These are phyloP conservation scores for Drosophila vallismaia DNA, from an alignment of 2,888 invertebrate species.

Conservation along the genomic window DNA sequence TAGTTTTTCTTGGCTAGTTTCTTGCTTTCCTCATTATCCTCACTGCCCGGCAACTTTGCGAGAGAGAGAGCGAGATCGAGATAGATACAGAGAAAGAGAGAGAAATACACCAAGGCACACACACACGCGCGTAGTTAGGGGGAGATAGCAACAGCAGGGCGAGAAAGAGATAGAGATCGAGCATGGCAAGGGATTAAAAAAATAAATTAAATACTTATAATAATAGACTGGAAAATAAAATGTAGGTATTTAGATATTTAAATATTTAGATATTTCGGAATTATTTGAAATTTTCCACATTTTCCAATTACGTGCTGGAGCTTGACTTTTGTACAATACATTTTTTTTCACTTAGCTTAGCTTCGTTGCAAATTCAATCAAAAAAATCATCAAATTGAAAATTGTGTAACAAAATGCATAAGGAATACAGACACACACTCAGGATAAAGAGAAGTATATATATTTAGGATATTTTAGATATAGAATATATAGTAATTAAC, in stretches of 20 bases:
- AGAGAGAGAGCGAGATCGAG: slow-evolving; percentile 31
- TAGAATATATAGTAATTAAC: slow-evolving; percentile 15
- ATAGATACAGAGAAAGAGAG: slow-evolving; percentile 37
- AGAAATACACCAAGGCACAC: slow-evolving; percentile 30
- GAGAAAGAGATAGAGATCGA: slow-evolving; percentile 35
- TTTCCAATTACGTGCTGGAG: slow-evolving; percentile 48
- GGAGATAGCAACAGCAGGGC: slow-evolving; percentile 33
- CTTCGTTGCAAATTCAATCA: slow-evolving; percentile 63
- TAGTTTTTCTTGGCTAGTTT: slow-evolving; percentile 84
- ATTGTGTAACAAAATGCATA: slow-evolving; percentile 63
- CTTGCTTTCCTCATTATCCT: slow-evolving; percentile 81
- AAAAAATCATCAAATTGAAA: slow-evolving; percentile 23
- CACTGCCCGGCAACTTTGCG: slow-evolving; percentile 82
- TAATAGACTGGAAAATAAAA: slow-evolving; percentile 33
- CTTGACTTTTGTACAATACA: slow-evolving; percentile 10
- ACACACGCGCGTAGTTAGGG: slow-evolving; percentile 26
- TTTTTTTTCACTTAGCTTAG: slow-evolving; percentile 48
- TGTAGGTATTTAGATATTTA: slow-evolving; percentile 12
- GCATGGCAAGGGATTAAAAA: slow-evolving; percentile 34
- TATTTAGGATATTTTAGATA: too few species aligned
- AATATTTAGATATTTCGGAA: slow-evolving; percentile 14
- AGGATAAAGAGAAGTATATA: slow-evolving; percentile 21
- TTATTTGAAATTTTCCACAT: slow-evolving; percentile 63
- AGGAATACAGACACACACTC: slow-evolving; percentile 53
- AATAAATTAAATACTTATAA: slow-evolving; percentile 36